Percentiles rank a stretch among this genome's conserved stretches.
Evolutionary conservation across 1,140 invertebrate species (phyloP).

Genomic region (Arctopsyche grandis): DNA sequence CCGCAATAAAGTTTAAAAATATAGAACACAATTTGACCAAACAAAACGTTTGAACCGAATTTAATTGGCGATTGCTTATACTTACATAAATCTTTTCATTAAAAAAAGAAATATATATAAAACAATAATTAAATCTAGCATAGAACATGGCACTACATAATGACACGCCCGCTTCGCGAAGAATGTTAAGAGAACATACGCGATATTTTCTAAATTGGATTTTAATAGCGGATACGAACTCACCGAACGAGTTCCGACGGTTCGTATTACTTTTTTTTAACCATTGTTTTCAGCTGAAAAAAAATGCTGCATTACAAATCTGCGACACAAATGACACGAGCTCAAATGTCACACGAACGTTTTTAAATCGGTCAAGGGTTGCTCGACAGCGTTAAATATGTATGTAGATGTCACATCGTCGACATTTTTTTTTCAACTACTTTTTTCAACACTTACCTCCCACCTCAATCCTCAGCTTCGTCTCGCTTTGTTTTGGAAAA

Average conservation of each 20-base stretch:
- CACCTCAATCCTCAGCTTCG: not conserved
- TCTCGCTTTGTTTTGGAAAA: not conserved
- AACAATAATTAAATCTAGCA: too few relatives aligned
- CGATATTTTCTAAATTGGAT: conserved; percentile 15
- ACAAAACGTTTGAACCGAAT: too few relatives aligned
- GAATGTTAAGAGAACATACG: not conserved
- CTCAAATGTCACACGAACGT: not conserved
- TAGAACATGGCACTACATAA: too few relatives aligned
- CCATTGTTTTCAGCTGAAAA: not conserved
- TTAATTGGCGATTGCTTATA: too few relatives aligned
- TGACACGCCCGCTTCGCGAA: too few relatives aligned
- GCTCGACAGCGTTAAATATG: not conserved
- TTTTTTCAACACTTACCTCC: not conserved
- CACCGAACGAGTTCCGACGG: conserved; percentile 3
- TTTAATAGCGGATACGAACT: conserved; percentile 13
- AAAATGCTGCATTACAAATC: not conserved
- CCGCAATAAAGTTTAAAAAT: too few relatives aligned
- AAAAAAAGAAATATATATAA: too few relatives aligned
- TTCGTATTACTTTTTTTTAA: too few relatives aligned
- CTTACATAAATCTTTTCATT: too few relatives aligned
- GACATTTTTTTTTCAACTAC: not conserved
- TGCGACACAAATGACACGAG: not conserved
- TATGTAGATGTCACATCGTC: not conserved
- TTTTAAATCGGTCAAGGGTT: not conserved
- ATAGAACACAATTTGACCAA: too few relatives aligned